These are phyloP conservation scores for Smutsia temminckii DNA, from an alignment of 2,797 vertebrate genomes.

Conservation along the genomic window DNA sequence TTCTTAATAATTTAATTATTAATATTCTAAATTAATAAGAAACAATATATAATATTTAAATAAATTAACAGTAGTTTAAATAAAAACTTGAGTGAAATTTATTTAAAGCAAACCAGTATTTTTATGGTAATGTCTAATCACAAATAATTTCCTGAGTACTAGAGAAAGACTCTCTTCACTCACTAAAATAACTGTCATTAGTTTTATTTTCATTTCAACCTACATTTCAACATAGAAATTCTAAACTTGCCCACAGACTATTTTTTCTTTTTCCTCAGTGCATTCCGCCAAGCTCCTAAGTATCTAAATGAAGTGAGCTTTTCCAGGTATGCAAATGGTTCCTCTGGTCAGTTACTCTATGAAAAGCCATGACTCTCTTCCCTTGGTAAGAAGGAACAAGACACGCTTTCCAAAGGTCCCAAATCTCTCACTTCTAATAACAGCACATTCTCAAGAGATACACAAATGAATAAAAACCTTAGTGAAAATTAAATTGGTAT, in stretches of 20 bases:
- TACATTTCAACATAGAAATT: background rate
- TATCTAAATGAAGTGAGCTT: background rate
- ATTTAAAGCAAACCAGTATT: background rate
- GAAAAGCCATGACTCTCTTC: background rate
- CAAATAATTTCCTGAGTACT: background rate
- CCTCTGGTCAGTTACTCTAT: background rate
- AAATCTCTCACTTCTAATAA: background rate
- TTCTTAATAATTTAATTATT: background rate
- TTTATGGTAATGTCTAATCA: background rate
- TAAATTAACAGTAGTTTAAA: background rate
- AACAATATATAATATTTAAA: background rate
- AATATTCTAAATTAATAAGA: background rate
- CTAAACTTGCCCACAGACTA: background rate
- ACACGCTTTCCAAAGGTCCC: background rate
- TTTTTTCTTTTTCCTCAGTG: background rate
- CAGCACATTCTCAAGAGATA: background rate
- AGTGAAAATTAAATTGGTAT: background rate
- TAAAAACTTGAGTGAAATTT: background rate
- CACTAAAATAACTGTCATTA: background rate
- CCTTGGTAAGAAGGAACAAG: background rate
- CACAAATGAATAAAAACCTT: background rate
- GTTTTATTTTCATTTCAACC: slow-evolving; percentile 9
- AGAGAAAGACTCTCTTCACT: background rate
- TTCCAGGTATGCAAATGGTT: background rate
- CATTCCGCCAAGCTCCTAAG: background rate